Evolutionary conservation across 2,113 vertebrate genomes (phyloP), one percentile per base, ranked within the genome.

Genomic region (Oryzias woworae): DNA sequence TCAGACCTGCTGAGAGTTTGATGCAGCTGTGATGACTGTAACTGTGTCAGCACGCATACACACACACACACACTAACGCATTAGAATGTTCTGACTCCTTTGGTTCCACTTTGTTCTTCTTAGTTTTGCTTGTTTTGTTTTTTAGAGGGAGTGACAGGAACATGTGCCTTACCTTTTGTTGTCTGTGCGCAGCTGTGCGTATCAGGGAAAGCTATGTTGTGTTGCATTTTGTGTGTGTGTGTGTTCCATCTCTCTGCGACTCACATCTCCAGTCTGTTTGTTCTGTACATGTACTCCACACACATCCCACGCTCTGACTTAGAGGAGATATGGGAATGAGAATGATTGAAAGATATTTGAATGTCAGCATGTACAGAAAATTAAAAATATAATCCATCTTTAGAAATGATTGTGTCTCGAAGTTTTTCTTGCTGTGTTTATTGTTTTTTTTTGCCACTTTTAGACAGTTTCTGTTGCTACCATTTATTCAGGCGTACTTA

Each of bases 81-180:
- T 71, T 64, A 12, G 56, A 84, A 76, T 82, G 78, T 85, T 78
- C 64, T 75, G 65, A 66, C 83, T 83, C 66, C 66, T 47, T 68
- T 65, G 50, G 28, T 64, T 69, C 78, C 66, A 72, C 22, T 52
- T 31, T 0, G 24, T 53, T 18, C 43, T 46, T 20, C 17, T 23
- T 43, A 16, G 14, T 20, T 55, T 60, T 20, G 3, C 58, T 66
- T 45, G 22, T 7, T 58, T 77, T 73, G 45, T 67, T 45, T 62
- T 46, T 57, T 28, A 61, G 58, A 66, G 28, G 69, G 59, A 77
- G 79, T 78, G 58, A 83, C 8, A 28, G 58, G 60, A 71, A 84
- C 81, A 85, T 81, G 87, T 90, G 89, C 89, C 89, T 90, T 89
- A 90, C 60, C 70, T 70, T 78, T 62, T 70, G 63, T 73, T 70